Evolutionary conservation across 2,113 vertebrate species (phyloP).

Genomic region (Chloropsis hardwickii): DNA sequence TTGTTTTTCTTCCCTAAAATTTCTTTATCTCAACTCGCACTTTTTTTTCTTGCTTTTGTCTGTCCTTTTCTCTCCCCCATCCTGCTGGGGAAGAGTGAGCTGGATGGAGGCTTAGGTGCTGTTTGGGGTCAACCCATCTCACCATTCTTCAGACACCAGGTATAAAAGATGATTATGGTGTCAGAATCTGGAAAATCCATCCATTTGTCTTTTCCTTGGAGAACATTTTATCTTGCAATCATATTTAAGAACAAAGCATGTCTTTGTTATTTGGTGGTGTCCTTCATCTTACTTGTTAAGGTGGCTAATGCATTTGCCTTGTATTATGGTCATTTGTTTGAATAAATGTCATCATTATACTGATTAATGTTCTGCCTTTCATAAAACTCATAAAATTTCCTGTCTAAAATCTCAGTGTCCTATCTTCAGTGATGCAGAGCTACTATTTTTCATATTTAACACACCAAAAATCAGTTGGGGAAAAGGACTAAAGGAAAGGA

Average conservation of each 20-base stretch:
- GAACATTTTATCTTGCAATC: neutral
- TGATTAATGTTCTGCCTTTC: constrained; percentile 30
- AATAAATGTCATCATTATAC: constrained; percentile 23
- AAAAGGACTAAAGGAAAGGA: neutral
- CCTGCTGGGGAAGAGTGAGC: neutral
- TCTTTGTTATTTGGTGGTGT: neutral
- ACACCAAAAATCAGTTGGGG: neutral
- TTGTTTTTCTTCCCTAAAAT: neutral
- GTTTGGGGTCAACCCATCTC: neutral
- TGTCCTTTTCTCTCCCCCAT: neutral
- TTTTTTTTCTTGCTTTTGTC: neutral
- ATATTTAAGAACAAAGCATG: neutral
- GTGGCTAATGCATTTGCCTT: constrained; percentile 2
- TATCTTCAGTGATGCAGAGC: constrained; percentile 1
- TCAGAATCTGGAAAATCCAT: neutral
- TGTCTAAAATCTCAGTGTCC: constrained; percentile 4
- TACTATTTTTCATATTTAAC: constrained; percentile 20
- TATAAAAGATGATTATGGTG: neutral
- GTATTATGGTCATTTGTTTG: constrained; percentile 26
- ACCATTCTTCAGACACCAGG: neutral
- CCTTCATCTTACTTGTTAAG: constrained; percentile 1
- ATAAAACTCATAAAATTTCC: constrained; percentile 24
- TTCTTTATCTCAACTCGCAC: neutral
- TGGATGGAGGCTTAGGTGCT: neutral
- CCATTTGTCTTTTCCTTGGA: neutral